A percentile compares a stretch with the other conserved stretches of the same genome.
phyloP scores from a whole-genome alignment of 2,888 invertebrate species.

The Trachelus tabidus region DNA sequence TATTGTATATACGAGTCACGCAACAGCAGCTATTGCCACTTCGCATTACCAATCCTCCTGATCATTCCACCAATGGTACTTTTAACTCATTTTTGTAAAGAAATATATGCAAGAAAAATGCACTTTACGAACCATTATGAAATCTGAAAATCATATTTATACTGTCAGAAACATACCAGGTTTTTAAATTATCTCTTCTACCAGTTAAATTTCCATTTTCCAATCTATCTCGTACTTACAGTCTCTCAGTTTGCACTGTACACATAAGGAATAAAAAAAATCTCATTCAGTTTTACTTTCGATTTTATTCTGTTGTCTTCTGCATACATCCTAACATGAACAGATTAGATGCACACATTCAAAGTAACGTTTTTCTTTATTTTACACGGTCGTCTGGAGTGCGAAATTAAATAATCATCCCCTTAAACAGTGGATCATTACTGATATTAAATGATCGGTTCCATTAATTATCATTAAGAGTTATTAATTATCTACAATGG shows the following conservation, averaged over 20 bases:
- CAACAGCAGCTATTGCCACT: not conserved
- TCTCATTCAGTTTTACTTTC: conserved; percentile 14
- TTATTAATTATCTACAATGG: conserved; percentile 66
- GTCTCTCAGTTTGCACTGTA: not conserved
- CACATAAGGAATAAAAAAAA: not conserved
- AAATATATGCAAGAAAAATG: not conserved
- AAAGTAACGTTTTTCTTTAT: conserved; percentile 47
- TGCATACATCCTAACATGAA: conserved; percentile 64
- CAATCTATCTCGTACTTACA: not conserved
- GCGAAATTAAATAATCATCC: conserved; percentile 42
- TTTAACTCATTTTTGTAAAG: conserved; percentile 1
- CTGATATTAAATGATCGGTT: conserved; percentile 42
- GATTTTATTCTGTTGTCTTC: conserved; percentile 57
- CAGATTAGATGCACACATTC: conserved; percentile 62
- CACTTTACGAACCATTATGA: not conserved
- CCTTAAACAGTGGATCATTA: conserved; percentile 44
- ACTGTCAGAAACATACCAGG: not conserved
- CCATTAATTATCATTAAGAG: conserved; percentile 50
- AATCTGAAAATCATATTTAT: not conserved
- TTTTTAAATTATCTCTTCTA: not conserved
- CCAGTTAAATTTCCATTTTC: not conserved
- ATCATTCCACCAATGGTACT: not conserved
- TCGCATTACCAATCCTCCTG: not conserved
- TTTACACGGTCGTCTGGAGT: conserved; percentile 52
- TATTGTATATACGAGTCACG: not conserved